Evolutionary conservation across 2,888 invertebrate species (phyloP).

Genomic region (Caenorhabditis sp.): DNA sequence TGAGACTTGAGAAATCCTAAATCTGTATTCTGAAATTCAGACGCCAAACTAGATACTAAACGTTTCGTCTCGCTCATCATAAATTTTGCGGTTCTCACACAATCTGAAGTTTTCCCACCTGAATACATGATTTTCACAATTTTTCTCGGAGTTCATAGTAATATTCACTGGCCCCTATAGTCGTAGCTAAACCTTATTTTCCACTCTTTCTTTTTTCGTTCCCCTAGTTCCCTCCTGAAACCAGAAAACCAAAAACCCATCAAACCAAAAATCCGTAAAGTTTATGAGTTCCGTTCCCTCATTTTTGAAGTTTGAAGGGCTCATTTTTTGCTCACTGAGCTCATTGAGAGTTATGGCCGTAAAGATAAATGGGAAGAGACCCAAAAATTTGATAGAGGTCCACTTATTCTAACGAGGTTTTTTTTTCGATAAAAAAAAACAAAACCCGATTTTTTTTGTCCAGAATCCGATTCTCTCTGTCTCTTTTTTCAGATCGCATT

Average conservation of each 20-base stretch:
- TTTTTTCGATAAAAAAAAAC: not conserved
- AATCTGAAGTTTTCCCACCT: too few relatives aligned
- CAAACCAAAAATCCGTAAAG: not conserved
- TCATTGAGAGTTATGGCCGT: not conserved
- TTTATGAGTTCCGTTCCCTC: constrained; percentile 1
- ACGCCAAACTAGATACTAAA: too few relatives aligned
- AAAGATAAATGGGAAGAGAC: not conserved
- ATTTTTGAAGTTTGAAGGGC: not conserved
- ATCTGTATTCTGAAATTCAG: too few relatives aligned
- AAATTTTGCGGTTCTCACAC: too few relatives aligned
- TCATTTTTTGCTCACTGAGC: not conserved
- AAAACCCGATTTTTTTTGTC: constrained; percentile 8
- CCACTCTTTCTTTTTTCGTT: not conserved
- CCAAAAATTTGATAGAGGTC: not conserved
- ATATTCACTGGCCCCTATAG: too few relatives aligned
- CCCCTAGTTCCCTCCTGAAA: not conserved
- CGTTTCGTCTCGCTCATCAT: too few relatives aligned
- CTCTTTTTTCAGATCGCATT: constrained; percentile 20
- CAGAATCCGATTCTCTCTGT: constrained; percentile 19
- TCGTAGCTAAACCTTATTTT: not conserved
- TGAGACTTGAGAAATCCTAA: too few relatives aligned
- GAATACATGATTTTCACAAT: too few relatives aligned
- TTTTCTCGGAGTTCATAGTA: too few relatives aligned
- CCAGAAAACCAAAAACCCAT: not conserved
- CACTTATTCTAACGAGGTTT: not conserved